Evolutionary conservation across 2,797 vertebrate species (phyloP), one percentile per base, ranked within the genome.

Genomic region (Typhlichthys subterraneus): DNA sequence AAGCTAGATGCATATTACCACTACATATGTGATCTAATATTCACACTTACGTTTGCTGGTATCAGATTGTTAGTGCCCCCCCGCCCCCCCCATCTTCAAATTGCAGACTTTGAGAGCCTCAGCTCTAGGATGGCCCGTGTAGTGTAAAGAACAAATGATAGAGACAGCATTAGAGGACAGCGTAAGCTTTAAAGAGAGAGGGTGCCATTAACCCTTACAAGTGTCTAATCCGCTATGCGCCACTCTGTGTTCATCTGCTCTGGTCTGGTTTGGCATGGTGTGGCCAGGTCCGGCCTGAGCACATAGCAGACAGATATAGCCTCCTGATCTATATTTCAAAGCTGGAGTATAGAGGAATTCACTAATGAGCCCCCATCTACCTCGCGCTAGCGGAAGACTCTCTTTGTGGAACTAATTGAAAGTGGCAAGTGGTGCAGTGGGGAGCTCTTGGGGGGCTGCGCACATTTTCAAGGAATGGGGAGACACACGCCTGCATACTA

Each of bases 321-420:
- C 75, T 84, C 84, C 88, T 86, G 84, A 91, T 91, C 87, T 90
- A 87, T 88, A 89, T 92, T 91, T 91, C 87, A 91, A 91, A 91
- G 86, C 70, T 2, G 47, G 75, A 85, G 84, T 55, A 49, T 83
- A 83, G 86, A 90, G 83, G 88, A 91, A 92, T 91, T 89, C 74
- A 68, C 82, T 91, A 91, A 92, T 92, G 91, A 91, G 89, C 89
- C 90, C 82, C 85, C 85, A 83, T 88, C 90, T 89, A 86, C 80
- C 81, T 87, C 83, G 85, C 78, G 87, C 82, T 78, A 75, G 75
- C 70, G 80, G 82, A 89, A 85, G 85, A 83, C 82, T 88, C 67
- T 87, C 87, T 92, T 89, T 92, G 88, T 89, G 89, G 89, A 90
- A 90, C 88, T 91, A 92, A 92, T 90, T 93, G 88, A 91, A 92